phyloP scores from a whole-genome alignment of 92 coral and sea anemone species.

The Zoanthus sansibaricus region DNA sequence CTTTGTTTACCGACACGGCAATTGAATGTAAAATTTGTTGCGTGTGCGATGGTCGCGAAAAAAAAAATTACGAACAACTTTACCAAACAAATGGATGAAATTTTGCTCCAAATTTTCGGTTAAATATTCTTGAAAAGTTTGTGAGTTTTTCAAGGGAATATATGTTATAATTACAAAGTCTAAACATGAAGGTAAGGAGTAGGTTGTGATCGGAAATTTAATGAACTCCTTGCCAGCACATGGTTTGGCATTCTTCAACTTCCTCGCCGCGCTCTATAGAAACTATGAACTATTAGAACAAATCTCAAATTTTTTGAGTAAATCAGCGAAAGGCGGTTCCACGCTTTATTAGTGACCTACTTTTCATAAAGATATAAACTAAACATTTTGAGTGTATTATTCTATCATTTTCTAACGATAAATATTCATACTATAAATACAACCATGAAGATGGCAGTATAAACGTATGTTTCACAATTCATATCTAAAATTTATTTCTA shows the following conservation, averaged over 20 bases:
- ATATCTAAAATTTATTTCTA: slow-evolving; percentile 62
- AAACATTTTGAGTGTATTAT: slow-evolving; percentile 68
- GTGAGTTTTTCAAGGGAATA: slow-evolving; percentile 10
- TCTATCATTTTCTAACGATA: slow-evolving; percentile 65
- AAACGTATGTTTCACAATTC: slow-evolving; percentile 71
- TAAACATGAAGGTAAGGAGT: slow-evolving; percentile 14
- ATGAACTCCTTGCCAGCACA: slow-evolving; percentile 79
- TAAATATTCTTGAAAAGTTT: slow-evolving; percentile 25
- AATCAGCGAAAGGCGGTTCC: slow-evolving; percentile 19
- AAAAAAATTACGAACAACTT: slow-evolving; percentile 46
- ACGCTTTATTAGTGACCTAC: slow-evolving; percentile 25
- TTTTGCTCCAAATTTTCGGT: slow-evolving; percentile 13
- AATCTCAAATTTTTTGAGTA: slow-evolving; percentile 66
- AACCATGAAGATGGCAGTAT: slow-evolving; percentile 70
- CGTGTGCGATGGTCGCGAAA: slow-evolving; percentile 66
- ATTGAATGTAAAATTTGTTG: slow-evolving; percentile 83
- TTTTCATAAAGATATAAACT: slow-evolving; percentile 50
- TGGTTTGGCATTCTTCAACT: slow-evolving; percentile 87
- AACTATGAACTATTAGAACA: slow-evolving; percentile 68
- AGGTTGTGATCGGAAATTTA: slow-evolving; percentile 67
- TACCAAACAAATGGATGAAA: slow-evolving; percentile 18
- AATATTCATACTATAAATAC: slow-evolving; percentile 78
- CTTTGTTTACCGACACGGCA: slow-evolving; percentile 91
- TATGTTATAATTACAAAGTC: neutral
- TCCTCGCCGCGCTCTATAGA: slow-evolving; percentile 90